phyloP scores from a whole-genome alignment of 2,888 invertebrate genomes.

The Pelosia muscerda region DNA sequence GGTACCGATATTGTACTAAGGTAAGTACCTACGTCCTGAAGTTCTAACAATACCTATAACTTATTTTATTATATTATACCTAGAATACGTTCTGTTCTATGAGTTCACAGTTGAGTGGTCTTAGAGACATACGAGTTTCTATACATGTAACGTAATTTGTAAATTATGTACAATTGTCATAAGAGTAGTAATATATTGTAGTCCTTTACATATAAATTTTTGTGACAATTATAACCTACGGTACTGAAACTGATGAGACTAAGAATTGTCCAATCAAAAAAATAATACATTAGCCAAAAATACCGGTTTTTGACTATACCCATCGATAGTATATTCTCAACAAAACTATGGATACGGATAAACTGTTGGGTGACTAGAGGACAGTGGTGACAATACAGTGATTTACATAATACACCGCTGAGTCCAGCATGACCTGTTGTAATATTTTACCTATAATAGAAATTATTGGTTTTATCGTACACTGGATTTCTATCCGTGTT shows the following conservation, averaged over 20 bases:
- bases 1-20: constrained; percentile 52
- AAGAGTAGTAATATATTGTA: constrained; percentile 52
- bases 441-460: constrained; percentile 57
- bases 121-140: constrained; percentile 26
- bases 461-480: constrained; percentile 49
- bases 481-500: constrained; percentile 33
- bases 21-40: constrained; percentile 45
- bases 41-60: constrained; percentile 7
- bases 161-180: constrained; percentile 38
- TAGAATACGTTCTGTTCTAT: constrained; percentile 19
- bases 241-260: too few relatives aligned
- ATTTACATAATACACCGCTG: constrained; percentile 71
- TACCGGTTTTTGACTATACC: not conserved
- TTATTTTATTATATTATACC: too few relatives aligned
- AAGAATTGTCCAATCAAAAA: too few relatives aligned
- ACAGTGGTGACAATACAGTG: constrained; percentile 59
- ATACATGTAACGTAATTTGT: constrained; percentile 37
- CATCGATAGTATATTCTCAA: constrained; percentile 22
- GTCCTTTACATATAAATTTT: constrained; percentile 33
- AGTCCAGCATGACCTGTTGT: constrained; percentile 60
- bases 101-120: too few relatives aligned
- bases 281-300: too few relatives aligned
- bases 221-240: too few relatives aligned
- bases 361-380: constrained; percentile 48
- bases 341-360: constrained; percentile 44